Evolutionary conservation across 1,140 invertebrate species (phyloP).

Genomic region (Galleria mellonella): DNA sequence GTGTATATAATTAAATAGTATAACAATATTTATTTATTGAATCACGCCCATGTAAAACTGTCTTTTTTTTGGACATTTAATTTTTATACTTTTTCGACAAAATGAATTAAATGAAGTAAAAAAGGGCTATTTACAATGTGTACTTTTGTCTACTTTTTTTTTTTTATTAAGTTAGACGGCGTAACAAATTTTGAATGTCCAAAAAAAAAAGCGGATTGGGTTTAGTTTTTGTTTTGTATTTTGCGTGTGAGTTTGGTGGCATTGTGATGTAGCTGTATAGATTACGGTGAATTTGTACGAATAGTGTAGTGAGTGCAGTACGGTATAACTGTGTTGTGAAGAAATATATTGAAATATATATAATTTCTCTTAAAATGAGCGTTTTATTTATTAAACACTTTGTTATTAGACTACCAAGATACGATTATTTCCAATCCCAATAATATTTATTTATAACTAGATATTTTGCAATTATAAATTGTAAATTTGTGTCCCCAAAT

Average conservation of each 20-base stretch:
- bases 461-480: no score
- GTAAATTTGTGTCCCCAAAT: no score
- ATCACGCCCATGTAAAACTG: conserved; percentile 5
- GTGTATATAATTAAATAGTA: conserved; percentile 38
- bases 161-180: no score
- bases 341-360: conserved; percentile 63
- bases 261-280: conserved; percentile 29
- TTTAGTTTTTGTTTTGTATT: conserved; percentile 24
- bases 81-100: no score
- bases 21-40: conserved; percentile 53
- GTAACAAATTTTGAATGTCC: background rate
- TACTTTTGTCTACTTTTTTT: no score
- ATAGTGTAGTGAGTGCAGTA: conserved; percentile 34
- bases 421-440: no score
- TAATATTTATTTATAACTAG: no score
- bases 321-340: conserved; percentile 38
- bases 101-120: no score
- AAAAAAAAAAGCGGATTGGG: background rate
- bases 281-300: conserved; percentile 20
- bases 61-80: background rate
- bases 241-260: conserved; percentile 32
- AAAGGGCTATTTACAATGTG: no score
- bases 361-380: conserved; percentile 51
- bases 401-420: no score
- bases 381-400: conserved; percentile 28